Percentiles rank a stretch among this genome's conserved stretches.
phyloP scores from a whole-genome alignment of 2,113 vertebrate genomes.

The Mobula hypostoma region DNA sequence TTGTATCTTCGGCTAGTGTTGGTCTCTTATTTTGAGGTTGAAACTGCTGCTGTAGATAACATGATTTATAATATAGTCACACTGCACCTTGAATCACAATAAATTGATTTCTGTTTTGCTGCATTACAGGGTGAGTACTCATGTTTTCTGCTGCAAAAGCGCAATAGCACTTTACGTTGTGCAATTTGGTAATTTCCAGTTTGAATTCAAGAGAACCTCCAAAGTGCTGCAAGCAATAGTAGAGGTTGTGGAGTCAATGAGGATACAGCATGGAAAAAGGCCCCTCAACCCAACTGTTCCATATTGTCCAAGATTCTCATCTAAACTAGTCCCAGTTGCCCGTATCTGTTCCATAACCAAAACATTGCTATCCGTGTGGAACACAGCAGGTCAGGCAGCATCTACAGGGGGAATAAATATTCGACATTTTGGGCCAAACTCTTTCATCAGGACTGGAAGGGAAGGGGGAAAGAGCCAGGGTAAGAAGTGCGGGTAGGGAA shows the following conservation, averaged over 20 bases:
- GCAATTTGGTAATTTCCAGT: background rate
- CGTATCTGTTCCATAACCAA: too few species aligned
- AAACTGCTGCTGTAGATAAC: background rate
- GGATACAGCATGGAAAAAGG: background rate
- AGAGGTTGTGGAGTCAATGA: background rate
- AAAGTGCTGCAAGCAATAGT: background rate
- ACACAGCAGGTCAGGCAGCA: too few species aligned
- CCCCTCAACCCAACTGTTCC: too few species aligned
- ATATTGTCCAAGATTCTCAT: too few species aligned
- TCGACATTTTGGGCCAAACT: too few species aligned
- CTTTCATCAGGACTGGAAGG: too few species aligned
- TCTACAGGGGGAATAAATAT: too few species aligned
- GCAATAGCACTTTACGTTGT: background rate
- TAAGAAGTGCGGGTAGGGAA: too few species aligned
- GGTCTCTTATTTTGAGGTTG: too few species aligned
- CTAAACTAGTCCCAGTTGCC: too few species aligned
- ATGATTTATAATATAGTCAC: background rate
- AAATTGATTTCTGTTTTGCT: conserved; percentile 10
- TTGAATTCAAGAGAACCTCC: background rate
- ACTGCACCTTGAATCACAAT: background rate
- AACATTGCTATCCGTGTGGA: too few species aligned
- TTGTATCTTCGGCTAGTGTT: background rate
- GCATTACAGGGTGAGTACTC: background rate
- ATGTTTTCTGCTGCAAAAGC: background rate
- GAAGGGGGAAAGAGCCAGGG: too few species aligned